Conservation (phyloP, 2,888 invertebrate species). For the Eristalis tenax region DNA sequence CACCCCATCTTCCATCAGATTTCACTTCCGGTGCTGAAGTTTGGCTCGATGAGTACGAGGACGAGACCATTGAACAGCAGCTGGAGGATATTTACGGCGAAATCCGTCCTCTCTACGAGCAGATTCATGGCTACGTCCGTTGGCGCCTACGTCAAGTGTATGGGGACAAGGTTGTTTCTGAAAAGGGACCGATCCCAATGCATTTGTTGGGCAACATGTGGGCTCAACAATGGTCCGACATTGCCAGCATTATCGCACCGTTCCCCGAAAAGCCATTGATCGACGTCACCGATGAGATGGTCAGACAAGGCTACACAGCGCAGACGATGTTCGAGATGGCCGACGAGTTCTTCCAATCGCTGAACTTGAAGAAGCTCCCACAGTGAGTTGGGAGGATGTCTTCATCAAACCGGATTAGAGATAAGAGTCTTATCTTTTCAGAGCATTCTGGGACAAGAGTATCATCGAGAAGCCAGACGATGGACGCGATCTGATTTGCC, state of each 20-base stretch:
- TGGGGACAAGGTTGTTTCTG: conserved; percentile 85
- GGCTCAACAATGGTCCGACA: conserved; percentile 88
- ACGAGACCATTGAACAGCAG: conserved; percentile 86
- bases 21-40: conserved; percentile 86
- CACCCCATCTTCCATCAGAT: conserved; percentile 80
- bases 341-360: conserved; percentile 92
- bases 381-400: conserved; percentile 69
- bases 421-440: not conserved
- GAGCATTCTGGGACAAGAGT: conserved; percentile 92
- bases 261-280: conserved; percentile 86
- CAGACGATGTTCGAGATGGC: conserved; percentile 91
- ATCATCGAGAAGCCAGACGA: conserved; percentile 90
- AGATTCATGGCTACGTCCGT: conserved; percentile 92
- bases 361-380: conserved; percentile 91
- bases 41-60: conserved; percentile 88
- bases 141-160: conserved; percentile 86
- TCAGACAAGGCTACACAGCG: conserved; percentile 88
- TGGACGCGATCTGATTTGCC: conserved; percentile 89
- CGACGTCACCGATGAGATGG: conserved; percentile 88
- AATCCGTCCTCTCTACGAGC: conserved; percentile 90
- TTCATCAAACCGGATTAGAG: not conserved
- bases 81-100: conserved; percentile 87
- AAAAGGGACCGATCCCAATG: conserved; percentile 88
- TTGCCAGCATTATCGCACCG: conserved; percentile 85
- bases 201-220: conserved; percentile 92